Conservation (phyloP, 2,888 invertebrate genomes). For the Acronicta alni region DNA sequence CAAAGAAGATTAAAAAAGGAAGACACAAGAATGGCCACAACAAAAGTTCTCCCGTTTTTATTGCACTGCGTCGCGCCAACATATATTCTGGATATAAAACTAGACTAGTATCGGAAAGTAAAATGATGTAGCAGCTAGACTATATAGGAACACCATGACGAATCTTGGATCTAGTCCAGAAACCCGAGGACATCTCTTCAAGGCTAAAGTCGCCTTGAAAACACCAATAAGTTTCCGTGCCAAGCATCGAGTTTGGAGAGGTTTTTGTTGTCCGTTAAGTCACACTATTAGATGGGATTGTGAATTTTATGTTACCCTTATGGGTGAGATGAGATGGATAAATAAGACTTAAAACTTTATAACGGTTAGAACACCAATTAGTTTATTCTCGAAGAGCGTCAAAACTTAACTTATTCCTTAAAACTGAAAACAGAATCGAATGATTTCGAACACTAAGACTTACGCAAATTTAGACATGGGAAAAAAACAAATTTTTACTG, state of each 20-base stretch:
- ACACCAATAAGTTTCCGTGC: conserved; percentile 53
- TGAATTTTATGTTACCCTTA: conserved; percentile 11
- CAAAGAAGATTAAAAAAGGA: conserved; percentile 55
- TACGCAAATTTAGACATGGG: too few relatives aligned
- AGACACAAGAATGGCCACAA: conserved; percentile 41
- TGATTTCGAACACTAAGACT: too few relatives aligned
- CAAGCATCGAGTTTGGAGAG: conserved; percentile 42
- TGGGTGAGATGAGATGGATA: background rate
- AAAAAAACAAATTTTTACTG: too few relatives aligned
- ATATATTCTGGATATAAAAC: conserved; percentile 40
- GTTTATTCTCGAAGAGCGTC: too few relatives aligned
- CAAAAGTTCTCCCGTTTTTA: conserved; percentile 61
- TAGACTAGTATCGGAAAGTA: conserved; percentile 29
- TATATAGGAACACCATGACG: conserved; percentile 55
- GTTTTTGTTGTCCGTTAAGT: conserved; percentile 25
- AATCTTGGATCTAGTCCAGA: conserved; percentile 73
- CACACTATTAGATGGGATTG: conserved; percentile 20
- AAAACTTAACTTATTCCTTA: too few relatives aligned
- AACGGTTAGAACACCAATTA: too few relatives aligned
- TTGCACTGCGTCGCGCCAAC: conserved; percentile 63
- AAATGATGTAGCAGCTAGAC: conserved; percentile 24
- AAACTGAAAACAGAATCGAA: too few relatives aligned
- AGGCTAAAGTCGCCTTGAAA: conserved; percentile 71
- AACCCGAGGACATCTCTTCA: conserved; percentile 58
- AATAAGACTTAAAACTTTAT: too few relatives aligned